Evolutionary conservation across 2,113 vertebrate species (phyloP).

Genomic region (Gambusia affinis): DNA sequence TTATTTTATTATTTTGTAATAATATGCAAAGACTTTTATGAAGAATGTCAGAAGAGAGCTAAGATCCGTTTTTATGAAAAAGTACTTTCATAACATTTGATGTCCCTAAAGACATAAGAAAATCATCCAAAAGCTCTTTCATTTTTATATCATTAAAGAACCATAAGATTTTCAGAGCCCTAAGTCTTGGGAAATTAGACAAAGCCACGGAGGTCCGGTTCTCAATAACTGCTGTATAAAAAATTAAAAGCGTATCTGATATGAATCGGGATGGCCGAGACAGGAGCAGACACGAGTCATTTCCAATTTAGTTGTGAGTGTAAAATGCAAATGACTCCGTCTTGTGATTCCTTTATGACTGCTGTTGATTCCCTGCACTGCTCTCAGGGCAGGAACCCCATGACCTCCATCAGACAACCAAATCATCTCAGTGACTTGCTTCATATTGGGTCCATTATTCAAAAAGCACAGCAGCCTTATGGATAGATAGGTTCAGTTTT

Average conservation of each 20-base stretch:
- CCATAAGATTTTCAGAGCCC: conserved; percentile 58
- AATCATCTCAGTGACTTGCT: conserved; percentile 73
- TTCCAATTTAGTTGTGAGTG: conserved; percentile 60
- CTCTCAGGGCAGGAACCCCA: conserved; percentile 63
- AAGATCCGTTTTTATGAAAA: conserved; percentile 62
- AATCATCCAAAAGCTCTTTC: conserved; percentile 54
- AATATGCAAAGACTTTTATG: conserved; percentile 51
- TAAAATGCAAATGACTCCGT: conserved; percentile 77
- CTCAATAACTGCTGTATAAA: conserved; percentile 71
- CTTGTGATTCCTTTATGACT: conserved; percentile 67
- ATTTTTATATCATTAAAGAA: conserved; percentile 66
- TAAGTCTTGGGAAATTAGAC: conserved; percentile 74
- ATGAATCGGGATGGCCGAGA: conserved; percentile 61
- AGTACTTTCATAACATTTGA: conserved; percentile 60
- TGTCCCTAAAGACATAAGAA: conserved; percentile 60
- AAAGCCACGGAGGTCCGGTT: conserved; percentile 63
- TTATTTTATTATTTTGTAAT: conserved; percentile 46
- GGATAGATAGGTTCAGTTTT: conserved; percentile 43
- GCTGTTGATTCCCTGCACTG: conserved; percentile 65
- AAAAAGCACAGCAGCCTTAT: conserved; percentile 67
- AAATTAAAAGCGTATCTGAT: conserved; percentile 75
- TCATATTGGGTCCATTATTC: conserved; percentile 79
- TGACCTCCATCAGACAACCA: conserved; percentile 72
- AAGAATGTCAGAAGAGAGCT: conserved; percentile 47
- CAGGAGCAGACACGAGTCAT: conserved; percentile 46